Conservation (phyloP, 2,797 vertebrate genomes). For the Catharus ustulatus region DNA sequence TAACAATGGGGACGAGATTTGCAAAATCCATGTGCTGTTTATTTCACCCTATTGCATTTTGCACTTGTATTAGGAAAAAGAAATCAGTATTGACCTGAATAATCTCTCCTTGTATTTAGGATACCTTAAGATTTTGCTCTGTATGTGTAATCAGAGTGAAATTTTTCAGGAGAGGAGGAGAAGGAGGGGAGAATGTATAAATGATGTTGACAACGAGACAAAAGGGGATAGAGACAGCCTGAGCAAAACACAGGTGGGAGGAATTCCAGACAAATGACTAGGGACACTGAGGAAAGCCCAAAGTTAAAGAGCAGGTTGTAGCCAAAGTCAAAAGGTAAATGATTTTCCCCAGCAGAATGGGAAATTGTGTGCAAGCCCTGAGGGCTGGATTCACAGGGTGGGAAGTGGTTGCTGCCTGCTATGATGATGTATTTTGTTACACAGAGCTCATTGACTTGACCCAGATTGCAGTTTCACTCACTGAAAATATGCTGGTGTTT, state of each 20-base stretch:
- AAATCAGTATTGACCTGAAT: not conserved
- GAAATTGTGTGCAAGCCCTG: not conserved
- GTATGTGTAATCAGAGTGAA: not conserved
- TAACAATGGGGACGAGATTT: not conserved
- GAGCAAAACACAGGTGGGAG: not conserved
- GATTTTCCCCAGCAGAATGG: not conserved
- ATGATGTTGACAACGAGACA: not conserved
- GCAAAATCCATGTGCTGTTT: not conserved
- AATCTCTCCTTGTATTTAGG: not conserved
- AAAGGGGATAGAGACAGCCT: not conserved
- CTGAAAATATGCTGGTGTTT: not conserved
- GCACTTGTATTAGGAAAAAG: not conserved
- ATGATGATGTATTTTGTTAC: not conserved
- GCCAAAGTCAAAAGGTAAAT: not conserved
- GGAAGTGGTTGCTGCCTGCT: not conserved
- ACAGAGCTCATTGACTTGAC: not conserved
- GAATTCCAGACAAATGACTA: not conserved
- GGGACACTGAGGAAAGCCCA: not conserved
- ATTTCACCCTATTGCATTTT: not conserved
- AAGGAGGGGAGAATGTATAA: not conserved
- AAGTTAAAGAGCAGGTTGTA: fast-evolving
- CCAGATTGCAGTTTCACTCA: not conserved
- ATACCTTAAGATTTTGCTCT: not conserved
- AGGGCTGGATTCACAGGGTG: not conserved
- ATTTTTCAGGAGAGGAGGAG: not conserved